Percentiles rank a stretch among this genome's conserved stretches.
Evolutionary conservation across 2,113 vertebrate genomes (phyloP).

Genomic region (Muntiacus muntjak): DNA sequence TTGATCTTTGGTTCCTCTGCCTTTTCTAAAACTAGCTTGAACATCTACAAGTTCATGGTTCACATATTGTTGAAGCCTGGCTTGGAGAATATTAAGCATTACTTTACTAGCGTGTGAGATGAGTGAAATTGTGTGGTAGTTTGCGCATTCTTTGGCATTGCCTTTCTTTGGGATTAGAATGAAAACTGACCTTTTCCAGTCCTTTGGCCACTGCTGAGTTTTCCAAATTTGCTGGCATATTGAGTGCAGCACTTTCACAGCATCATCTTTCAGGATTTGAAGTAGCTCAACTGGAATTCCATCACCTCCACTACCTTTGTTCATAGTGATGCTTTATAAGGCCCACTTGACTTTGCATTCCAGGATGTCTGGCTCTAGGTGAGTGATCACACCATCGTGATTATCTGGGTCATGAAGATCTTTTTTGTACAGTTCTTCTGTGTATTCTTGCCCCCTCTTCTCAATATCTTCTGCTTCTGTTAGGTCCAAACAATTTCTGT

Average conservation of each 20-base stretch:
- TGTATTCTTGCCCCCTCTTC: background rate
- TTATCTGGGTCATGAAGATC: background rate
- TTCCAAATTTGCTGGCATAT: background rate
- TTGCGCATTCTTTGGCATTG: background rate
- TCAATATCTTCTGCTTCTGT: background rate
- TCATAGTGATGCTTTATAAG: background rate
- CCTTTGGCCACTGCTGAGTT: background rate
- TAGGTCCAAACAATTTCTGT: background rate
- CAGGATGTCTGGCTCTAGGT: background rate
- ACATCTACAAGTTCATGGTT: background rate
- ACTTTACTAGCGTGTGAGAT: accelerated
- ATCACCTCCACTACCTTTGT: background rate
- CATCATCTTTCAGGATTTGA: background rate
- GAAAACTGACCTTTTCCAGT: background rate
- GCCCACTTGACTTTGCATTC: background rate
- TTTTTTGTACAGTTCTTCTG: background rate
- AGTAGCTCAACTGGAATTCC: background rate
- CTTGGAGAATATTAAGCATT: background rate
- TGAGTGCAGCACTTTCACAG: background rate
- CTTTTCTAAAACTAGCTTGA: background rate
- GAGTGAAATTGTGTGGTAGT: background rate
- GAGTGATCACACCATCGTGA: background rate
- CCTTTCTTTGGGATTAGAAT: background rate
- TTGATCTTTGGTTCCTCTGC: background rate
- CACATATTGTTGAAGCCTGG: background rate